Conservation (phyloP, 64 coral and sea anemone genomes). For the Montipora efflorescens region DNA sequence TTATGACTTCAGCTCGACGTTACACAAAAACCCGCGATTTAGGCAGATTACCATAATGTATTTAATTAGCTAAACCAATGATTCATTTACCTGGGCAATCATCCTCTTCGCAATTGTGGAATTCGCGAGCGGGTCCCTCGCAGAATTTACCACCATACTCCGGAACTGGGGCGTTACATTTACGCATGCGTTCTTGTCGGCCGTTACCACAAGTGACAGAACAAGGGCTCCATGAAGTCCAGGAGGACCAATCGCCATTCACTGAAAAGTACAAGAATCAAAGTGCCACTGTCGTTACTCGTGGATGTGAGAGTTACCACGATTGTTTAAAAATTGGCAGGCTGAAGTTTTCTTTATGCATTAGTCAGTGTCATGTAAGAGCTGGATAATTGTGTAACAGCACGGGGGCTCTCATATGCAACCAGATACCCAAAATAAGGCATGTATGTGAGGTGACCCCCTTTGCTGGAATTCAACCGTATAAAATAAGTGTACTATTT, state of each 20-base stretch:
- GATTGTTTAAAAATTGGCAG: no score
- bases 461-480: no score
- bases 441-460: no score
- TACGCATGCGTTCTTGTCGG: slow-evolving; percentile 80
- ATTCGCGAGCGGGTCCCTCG: slow-evolving; percentile 89
- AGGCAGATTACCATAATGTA: neutral
- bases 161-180: slow-evolving; percentile 77
- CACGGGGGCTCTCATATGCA: no score
- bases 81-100: slow-evolving; percentile 74
- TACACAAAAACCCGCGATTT: neutral
- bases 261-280: slow-evolving; percentile 42
- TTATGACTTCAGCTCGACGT: no score
- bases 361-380: no score
- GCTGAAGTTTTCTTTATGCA: no score
- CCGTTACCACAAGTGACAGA: slow-evolving; percentile 97
- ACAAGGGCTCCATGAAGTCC: slow-evolving; percentile 94
- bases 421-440: no score
- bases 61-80: neutral
- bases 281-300: no score
- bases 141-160: slow-evolving; percentile 95
- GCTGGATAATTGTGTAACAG: no score
- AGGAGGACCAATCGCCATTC: slow-evolving; percentile 80
- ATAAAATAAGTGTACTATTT: no score
- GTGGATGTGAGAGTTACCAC: no score
- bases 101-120: slow-evolving; percentile 93